A percentile compares a stretch with the other conserved stretches of the same genome.
Evolutionary conservation across 2,797 vertebrate genomes (phyloP).

Genomic region (Chaunax sp.): DNA sequence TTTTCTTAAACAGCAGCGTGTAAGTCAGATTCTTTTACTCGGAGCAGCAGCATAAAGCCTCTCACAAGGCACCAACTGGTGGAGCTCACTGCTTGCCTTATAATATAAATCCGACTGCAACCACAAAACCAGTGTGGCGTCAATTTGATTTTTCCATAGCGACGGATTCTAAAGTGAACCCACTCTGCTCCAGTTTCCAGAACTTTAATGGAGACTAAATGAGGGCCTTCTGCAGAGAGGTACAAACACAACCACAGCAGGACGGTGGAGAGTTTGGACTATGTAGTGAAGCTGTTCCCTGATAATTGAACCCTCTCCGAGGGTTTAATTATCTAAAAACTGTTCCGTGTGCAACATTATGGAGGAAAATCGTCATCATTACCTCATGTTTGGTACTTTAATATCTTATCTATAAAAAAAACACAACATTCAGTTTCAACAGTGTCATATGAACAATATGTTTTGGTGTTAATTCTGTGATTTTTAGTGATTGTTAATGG

Average conservation of each 20-base stretch:
- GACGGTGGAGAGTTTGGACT: constrained; percentile 8
- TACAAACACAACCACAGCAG: constrained; percentile 42
- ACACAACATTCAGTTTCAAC: not conserved
- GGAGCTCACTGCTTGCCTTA: constrained; percentile 29
- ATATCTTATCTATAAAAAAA: not conserved
- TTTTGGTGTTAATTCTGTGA: too few species aligned
- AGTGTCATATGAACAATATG: too few species aligned
- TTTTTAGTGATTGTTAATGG: too few species aligned
- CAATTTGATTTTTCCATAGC: constrained; percentile 73
- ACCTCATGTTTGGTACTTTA: not conserved
- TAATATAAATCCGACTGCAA: constrained; percentile 50
- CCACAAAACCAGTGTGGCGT: constrained; percentile 61
- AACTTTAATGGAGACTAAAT: constrained; percentile 66
- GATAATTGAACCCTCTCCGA: constrained; percentile 11
- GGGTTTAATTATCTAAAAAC: constrained; percentile 1
- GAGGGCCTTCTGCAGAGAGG: constrained; percentile 56
- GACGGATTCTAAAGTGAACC: constrained; percentile 63
- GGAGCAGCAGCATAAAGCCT: constrained; percentile 23
- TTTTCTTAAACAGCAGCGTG: constrained; percentile 11
- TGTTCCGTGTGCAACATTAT: constrained; percentile 1
- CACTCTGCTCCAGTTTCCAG: constrained; percentile 64
- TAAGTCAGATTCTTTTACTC: constrained; percentile 4
- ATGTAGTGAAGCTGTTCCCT: constrained; percentile 1
- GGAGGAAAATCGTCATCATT: not conserved
- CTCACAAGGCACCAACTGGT: constrained; percentile 39